A percentile compares a stretch with the other conserved stretches of the same genome.
phyloP scores from a whole-genome alignment of 2,888 invertebrate genomes.

The Agonopterix subpropinquella region DNA sequence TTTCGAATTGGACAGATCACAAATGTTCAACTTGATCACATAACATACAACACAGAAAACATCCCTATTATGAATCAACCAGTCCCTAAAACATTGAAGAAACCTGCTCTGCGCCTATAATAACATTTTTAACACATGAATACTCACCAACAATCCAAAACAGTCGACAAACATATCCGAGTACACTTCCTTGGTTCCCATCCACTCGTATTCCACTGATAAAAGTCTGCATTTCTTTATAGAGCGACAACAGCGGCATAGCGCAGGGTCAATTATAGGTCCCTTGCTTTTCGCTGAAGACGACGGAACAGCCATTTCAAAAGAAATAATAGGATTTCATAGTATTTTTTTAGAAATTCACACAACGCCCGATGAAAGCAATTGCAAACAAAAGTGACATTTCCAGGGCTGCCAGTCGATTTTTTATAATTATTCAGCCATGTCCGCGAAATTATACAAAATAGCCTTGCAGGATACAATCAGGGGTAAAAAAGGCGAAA shows the following conservation, averaged over 20 bases:
- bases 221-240: constrained; percentile 63
- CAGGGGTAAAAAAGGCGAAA: no score
- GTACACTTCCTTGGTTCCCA: constrained; percentile 53
- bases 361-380: background rate
- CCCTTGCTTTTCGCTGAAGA: constrained; percentile 34
- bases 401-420: no score
- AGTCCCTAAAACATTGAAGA: no score
- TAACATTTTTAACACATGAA: background rate
- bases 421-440: no score
- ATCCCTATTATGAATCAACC: no score
- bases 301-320: constrained; percentile 25
- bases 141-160: constrained; percentile 59
- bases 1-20: no score
- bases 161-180: constrained; percentile 67
- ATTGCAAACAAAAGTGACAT: background rate
- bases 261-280: constrained; percentile 51
- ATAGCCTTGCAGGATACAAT: no score
- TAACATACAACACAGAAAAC: no score
- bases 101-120: no score
- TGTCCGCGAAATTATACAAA: no score
- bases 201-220: constrained; percentile 53
- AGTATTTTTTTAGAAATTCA: background rate
- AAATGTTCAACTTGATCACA: no score
- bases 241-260: constrained; percentile 60
- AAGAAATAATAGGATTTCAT: background rate